These are phyloP conservation scores for Pseudomugil tenellus DNA, from an alignment of 2,797 vertebrate genomes.

Conservation along the genomic window DNA sequence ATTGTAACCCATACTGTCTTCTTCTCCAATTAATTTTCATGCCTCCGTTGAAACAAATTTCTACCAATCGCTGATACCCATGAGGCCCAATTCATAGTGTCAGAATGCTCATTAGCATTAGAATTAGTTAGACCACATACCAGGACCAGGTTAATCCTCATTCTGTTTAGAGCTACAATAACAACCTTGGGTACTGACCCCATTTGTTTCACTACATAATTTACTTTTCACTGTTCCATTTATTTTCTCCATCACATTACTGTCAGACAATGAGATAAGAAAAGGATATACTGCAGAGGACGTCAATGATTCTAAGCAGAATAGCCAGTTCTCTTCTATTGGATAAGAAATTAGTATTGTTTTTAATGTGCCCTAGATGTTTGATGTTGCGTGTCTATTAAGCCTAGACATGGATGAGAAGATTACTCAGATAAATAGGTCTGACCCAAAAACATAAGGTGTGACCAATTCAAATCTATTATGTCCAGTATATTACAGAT, in stretches of 20 bases:
- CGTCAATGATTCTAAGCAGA: conserved; percentile 35
- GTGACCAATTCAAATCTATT: conserved; percentile 4
- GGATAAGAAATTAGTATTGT: conserved; percentile 52
- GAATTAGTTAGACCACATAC: conserved; percentile 16
- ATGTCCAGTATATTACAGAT: neutral
- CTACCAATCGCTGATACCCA: neutral
- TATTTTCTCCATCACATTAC: conserved; percentile 45
- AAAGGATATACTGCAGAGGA: conserved; percentile 31
- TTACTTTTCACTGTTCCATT: conserved; percentile 36
- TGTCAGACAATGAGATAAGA: conserved; percentile 49
- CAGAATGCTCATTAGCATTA: conserved; percentile 48
- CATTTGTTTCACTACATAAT: conserved; percentile 32
- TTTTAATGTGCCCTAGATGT: conserved; percentile 42
- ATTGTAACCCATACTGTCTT: neutral
- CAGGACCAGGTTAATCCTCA: conserved; percentile 32
- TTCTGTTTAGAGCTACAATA: conserved; percentile 41
- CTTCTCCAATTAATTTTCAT: neutral
- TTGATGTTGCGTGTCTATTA: conserved; percentile 50
- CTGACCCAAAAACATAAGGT: conserved; percentile 32
- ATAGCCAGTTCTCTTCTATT: conserved; percentile 40
- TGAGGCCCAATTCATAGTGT: neutral
- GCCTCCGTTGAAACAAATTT: neutral
- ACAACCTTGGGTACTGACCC: conserved; percentile 48
- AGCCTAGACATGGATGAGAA: conserved; percentile 25
- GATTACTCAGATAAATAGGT: conserved; percentile 35